Conservation (phyloP, 2,113 vertebrate species). For the Philantomba maxwellii region DNA sequence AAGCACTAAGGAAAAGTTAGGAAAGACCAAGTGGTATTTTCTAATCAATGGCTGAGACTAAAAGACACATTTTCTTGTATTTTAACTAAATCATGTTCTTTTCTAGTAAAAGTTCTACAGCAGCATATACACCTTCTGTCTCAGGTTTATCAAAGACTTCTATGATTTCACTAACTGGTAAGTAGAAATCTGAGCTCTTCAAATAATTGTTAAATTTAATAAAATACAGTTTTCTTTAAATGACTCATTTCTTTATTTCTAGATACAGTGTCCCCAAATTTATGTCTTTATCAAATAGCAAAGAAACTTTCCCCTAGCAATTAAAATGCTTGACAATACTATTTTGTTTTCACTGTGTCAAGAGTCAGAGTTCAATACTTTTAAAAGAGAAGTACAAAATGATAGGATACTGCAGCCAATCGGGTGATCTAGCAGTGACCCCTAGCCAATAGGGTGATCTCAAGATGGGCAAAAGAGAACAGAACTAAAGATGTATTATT, state of each 20-base stretch:
- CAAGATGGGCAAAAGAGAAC: not conserved
- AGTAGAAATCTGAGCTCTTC: slow-evolving; percentile 59
- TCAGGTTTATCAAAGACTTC: slow-evolving; percentile 76
- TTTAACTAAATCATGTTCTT: slow-evolving; percentile 27
- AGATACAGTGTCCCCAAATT: not conserved
- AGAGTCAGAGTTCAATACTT: not conserved
- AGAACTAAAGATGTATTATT: not conserved
- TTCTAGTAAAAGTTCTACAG: slow-evolving; percentile 79
- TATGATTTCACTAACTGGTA: slow-evolving; percentile 79
- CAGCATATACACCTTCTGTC: slow-evolving; percentile 68
- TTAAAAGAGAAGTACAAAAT: not conserved
- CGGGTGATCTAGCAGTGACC: no score
- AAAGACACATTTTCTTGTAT: not conserved
- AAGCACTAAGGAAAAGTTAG: not conserved
- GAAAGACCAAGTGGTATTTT: not conserved
- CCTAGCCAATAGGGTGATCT: not conserved
- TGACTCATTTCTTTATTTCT: not conserved
- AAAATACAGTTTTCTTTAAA: not conserved
- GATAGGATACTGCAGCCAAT: no score
- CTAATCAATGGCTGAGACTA: not conserved
- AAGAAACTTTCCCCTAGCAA: slow-evolving; percentile 4
- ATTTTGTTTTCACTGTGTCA: not conserved
- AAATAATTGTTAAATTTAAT: not conserved
- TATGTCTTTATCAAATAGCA: not conserved
- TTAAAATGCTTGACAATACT: not conserved